Conservation (phyloP, 2,888 invertebrate genomes). For the Amaurobius ferox region DNA sequence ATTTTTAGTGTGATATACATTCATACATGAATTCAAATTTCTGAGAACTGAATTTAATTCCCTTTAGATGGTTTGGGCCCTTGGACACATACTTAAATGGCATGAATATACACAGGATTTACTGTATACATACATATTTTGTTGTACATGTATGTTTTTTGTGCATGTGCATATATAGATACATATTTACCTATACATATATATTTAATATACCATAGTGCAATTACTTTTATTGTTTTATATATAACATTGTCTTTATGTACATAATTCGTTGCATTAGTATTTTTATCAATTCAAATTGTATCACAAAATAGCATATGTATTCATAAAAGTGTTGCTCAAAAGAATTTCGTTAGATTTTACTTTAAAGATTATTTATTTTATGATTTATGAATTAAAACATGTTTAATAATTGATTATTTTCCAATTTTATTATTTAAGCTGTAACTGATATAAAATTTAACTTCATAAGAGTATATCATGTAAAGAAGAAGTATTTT, state of each 20-base stretch:
- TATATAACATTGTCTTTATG: background rate
- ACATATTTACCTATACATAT: background rate
- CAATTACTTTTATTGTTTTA: background rate
- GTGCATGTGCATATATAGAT: background rate
- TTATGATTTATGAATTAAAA: too few species aligned
- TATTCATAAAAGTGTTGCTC: background rate
- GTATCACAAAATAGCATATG: background rate
- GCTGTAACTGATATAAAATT: too few species aligned
- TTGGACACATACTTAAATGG: too few species aligned
- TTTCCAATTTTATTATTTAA: too few species aligned
- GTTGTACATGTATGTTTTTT: background rate
- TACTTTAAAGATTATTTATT: background rate
- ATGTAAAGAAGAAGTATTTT: conserved; percentile 8
- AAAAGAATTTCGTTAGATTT: background rate
- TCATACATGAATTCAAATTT: too few species aligned
- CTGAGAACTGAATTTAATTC: too few species aligned
- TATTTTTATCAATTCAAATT: background rate
- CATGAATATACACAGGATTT: too few species aligned
- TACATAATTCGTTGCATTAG: background rate
- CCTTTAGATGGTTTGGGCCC: too few species aligned
- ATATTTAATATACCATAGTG: background rate
- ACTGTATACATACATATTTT: too few species aligned
- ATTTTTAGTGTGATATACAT: too few species aligned
- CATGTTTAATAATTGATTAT: too few species aligned
- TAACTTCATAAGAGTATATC: background rate